A percentile compares a stretch with the other conserved stretches of the same genome.
Evolutionary conservation across 2,888 invertebrate genomes (phyloP).

Genomic region (Cryptus armator): DNA sequence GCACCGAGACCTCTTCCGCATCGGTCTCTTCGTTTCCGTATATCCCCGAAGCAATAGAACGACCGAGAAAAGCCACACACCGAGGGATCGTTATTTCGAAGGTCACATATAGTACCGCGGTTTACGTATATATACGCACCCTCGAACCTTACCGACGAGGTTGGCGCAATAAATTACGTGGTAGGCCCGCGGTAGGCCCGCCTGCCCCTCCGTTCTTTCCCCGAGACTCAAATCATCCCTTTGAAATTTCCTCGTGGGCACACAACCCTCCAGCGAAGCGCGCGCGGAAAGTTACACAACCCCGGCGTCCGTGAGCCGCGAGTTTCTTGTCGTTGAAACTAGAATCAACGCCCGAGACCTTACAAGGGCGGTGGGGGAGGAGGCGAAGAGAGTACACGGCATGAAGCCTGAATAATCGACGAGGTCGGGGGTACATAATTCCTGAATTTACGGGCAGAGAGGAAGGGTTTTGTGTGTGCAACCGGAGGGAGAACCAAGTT

Average conservation of each 20-base stretch:
- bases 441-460: slow-evolving; percentile 22
- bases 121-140: slow-evolving; percentile 24
- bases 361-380: neutral
- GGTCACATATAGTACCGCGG: slow-evolving; percentile 10
- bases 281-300: neutral
- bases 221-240: slow-evolving; percentile 17
- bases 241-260: neutral
- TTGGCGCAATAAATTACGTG: neutral
- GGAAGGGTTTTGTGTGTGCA: neutral
- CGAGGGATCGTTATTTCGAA: slow-evolving; percentile 33
- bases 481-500: neutral
- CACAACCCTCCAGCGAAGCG: neutral
- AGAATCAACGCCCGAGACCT: neutral
- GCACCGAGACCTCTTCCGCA: slow-evolving; percentile 8
- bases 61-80: neutral
- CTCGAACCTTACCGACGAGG: neutral
- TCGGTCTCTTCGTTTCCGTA: neutral
- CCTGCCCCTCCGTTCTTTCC: neutral
- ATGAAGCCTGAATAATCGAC: slow-evolving; percentile 27
- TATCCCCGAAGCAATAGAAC: neutral
- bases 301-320: neutral
- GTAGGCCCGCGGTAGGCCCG: neutral
- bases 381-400: neutral
- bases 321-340: neutral
- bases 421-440: slow-evolving; percentile 15